phyloP scores from a whole-genome alignment of 2,797 vertebrate genomes.

The Pelodytes ibericus region DNA sequence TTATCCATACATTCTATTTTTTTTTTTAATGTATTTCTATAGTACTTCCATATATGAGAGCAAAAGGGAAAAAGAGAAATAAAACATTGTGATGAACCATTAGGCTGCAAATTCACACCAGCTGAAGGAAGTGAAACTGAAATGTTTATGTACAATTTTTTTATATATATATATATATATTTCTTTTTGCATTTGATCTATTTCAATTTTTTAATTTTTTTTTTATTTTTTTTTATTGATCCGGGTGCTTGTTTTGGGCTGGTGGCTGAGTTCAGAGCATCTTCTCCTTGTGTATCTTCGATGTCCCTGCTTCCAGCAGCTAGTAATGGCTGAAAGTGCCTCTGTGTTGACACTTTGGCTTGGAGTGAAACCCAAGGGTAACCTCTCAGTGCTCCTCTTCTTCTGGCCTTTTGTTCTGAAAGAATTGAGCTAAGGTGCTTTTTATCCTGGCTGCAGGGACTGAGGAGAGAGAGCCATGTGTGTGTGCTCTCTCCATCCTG shows the following conservation, averaged over 20 bases:
- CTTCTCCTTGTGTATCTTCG: neutral
- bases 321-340: slow-evolving; percentile 56
- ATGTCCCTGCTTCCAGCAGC: neutral
- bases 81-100: no score
- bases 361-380: slow-evolving; percentile 63
- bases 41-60: no score
- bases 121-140: no score
- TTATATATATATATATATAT: neutral
- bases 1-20: neutral
- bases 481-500: slow-evolving; percentile 57
- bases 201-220: neutral
- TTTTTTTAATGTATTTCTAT: neutral
- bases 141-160: no score
- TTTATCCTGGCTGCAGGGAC: slow-evolving; percentile 61
- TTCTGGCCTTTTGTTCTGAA: slow-evolving; percentile 73
- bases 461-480: slow-evolving; percentile 47
- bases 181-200: neutral
- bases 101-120: no score
- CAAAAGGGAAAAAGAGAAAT: no score
- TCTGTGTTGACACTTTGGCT: slow-evolving; percentile 62
- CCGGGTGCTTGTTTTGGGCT: neutral
- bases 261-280: no score
- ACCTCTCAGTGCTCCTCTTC: slow-evolving; percentile 62
- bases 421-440: slow-evolving; percentile 72
- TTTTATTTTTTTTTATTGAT: neutral